Evolutionary conservation across 2,888 invertebrate genomes (phyloP).

Genomic region (Steromphala cineraria): DNA sequence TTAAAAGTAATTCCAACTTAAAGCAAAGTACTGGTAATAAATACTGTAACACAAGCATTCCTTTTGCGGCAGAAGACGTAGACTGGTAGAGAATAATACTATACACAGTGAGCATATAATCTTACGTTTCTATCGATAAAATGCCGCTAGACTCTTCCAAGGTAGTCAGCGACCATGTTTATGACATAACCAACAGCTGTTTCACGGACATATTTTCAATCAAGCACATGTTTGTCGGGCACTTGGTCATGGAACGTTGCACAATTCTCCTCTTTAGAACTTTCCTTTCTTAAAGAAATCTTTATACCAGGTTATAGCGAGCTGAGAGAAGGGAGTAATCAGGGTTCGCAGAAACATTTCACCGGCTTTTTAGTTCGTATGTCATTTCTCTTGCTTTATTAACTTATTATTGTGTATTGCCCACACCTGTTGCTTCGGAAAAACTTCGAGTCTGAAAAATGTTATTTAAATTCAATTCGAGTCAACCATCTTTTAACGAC

Average conservation of each 20-base stretch:
- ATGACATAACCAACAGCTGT: too few relatives aligned
- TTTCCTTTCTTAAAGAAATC: background rate
- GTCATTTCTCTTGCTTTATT: background rate
- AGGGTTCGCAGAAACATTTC: background rate
- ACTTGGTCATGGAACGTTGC: background rate
- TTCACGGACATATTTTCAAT: too few relatives aligned
- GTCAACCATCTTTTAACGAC: background rate
- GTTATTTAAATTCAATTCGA: background rate
- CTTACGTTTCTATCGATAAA: too few relatives aligned
- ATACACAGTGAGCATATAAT: too few relatives aligned
- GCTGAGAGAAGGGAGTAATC: background rate
- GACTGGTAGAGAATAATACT: too few relatives aligned
- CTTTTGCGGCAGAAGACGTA: too few relatives aligned
- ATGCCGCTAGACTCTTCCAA: too few relatives aligned
- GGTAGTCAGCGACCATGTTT: too few relatives aligned
- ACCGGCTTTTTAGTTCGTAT: background rate
- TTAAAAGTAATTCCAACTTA: too few relatives aligned
- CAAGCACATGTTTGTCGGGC: background rate
- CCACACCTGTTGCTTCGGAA: background rate
- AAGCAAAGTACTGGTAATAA: too few relatives aligned
- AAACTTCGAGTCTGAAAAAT: background rate
- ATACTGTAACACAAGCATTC: too few relatives aligned
- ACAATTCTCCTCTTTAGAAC: background rate
- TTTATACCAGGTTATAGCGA: background rate
- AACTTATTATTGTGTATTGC: background rate